Evolutionary conservation across 2,888 invertebrate species (phyloP), one percentile per base, ranked within the genome.

Genomic region (Caenorhabditis imperialis): DNA sequence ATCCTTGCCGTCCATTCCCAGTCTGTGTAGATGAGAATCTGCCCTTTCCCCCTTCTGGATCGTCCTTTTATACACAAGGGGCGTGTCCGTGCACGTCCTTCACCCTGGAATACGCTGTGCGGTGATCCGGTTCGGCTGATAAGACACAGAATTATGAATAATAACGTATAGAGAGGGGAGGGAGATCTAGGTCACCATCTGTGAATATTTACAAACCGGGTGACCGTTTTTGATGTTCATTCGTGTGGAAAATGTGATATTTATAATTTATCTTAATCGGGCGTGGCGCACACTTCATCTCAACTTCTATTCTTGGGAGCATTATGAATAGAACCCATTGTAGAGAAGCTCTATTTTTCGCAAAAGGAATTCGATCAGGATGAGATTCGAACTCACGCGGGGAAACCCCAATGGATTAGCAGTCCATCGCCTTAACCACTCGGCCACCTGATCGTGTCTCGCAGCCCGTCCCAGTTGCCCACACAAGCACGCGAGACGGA

Each of bases 371-470:
- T 75, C 78, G 81, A 77, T 77, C 79, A 79, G 79, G 81, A 81
- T 79, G 80, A 80, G 84, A 84, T 85, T 85, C 84, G 85, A 85
- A 85, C 85, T 83, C 84, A 82, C 84, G 84, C 85, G 85, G 84
- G 85, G 67, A 85, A 80, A 83, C 67, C 85, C 83, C 84, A 85
- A 81, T 85, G 85, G 85, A 85, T 85, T 85, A 85, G 85, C 85
- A 85, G 85, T 85, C 85, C 84, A 85, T 84, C 86, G 86, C 86
- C 86, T 86, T 86, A 86, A 86, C 86, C 86, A 86, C 86, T 86
- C 86, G 86, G 86, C 86, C 86, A 86, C 84, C 82, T 83, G 82
- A n/a, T n/a, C n/a, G n/a, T n/a, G n/a, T n/a, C n/a, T n/a, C n/a
- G n/a, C n/a, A n/a, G n/a, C n/a, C n/a, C n/a, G n/a, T n/a, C n/a